phyloP scores from a whole-genome alignment of 2,888 invertebrate genomes.

The Rhogogaster chlorosoma region DNA sequence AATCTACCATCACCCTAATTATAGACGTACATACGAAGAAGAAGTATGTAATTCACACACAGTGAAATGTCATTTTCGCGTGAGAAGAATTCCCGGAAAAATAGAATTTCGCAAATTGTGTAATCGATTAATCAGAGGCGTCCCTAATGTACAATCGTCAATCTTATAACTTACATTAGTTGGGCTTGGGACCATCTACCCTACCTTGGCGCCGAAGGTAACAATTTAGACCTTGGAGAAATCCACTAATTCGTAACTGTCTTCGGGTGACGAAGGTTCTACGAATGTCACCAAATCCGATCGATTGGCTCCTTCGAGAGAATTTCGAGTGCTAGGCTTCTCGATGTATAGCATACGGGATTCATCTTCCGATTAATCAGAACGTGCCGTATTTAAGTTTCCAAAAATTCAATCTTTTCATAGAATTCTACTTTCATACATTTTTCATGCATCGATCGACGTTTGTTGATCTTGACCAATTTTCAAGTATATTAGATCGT shows the following conservation, averaged over 20 bases:
- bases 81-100: neutral
- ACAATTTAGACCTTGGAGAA: conserved; percentile 46
- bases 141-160: conserved; percentile 36
- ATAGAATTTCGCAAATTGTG: neutral
- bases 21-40: neutral
- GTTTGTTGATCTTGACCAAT: neutral
- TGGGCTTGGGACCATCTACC: neutral
- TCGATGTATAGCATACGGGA: neutral
- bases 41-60: neutral
- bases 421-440: neutral
- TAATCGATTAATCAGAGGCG: conserved; percentile 46
- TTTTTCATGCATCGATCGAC: neutral
- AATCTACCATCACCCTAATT: neutral
- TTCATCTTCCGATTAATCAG: conserved; percentile 8
- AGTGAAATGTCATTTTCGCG: neutral
- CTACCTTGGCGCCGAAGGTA: conserved; percentile 17
- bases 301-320: conserved; percentile 18
- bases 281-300: conserved; percentile 41
- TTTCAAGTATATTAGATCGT: neutral
- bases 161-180: conserved; percentile 36
- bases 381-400: neutral
- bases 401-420: neutral
- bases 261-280: conserved; percentile 43
- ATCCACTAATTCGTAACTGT: conserved; percentile 48
- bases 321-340: neutral